Evolutionary conservation across 2,797 vertebrate species (phyloP), one percentile per base, ranked within the genome.

Genomic region (Masticophis lateralis): DNA sequence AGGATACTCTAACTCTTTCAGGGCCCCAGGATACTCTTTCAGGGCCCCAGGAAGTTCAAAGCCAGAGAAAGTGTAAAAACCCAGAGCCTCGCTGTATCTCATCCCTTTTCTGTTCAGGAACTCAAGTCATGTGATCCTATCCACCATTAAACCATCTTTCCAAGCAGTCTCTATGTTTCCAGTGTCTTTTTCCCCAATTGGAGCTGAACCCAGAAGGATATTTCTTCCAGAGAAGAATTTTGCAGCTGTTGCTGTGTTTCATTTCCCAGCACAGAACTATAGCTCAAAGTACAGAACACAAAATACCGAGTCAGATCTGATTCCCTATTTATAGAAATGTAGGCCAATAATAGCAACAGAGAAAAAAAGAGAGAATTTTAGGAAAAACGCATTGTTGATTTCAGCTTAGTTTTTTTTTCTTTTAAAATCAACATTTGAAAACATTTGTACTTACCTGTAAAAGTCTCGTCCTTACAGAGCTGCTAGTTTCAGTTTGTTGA

Each of bases 401-500:
- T 9, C 18, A 93, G 0, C 14, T 57, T 90, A 55, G 91, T 90
- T 94, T 94, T 94, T 94, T 91, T 61, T 87, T 79, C 88, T 95
- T 95, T 93, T 95, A 63, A 95, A 93, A 95, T 94, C 95, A 18
- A 32, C 37, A 16, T 27, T 53, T 8, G 8, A 86, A 10, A 94
- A 94, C 89, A 43, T 96, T 91, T 27, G 0, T 92, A 92, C 97
- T 96, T 92, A 95, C 95, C 47, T 92, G 92, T 37, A 22, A 91
- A 0, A 43, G 1, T n/a, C 90, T 0, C 69, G 18, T 94, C 92
- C 89, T 92, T 79, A 93, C 56, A 32, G 90, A 56, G 47, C 0
- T 93, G 89, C 20, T 1, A 20, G 0, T 92, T 94, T 97, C 96
- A 86, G 88, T 97, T 94, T 93, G 93, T 43, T 16, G 1, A 51